phyloP scores from a whole-genome alignment of 2,888 invertebrate genomes.

The Bombylius discolor region DNA sequence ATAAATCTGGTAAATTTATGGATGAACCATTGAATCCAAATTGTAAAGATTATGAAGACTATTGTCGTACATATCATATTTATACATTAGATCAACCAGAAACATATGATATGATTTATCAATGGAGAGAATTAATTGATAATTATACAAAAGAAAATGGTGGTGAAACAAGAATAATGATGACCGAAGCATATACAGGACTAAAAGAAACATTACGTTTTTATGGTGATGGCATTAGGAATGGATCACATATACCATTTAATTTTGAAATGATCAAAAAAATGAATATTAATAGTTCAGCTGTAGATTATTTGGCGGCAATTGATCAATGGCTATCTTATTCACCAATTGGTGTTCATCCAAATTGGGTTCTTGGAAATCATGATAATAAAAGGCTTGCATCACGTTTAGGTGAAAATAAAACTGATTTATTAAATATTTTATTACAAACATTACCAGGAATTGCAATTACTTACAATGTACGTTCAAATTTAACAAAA shows the following conservation, averaged over 20 bases:
- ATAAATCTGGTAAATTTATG: constrained; percentile 38
- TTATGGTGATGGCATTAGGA: constrained; percentile 35
- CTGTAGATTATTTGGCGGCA: constrained; percentile 37
- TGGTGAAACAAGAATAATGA: constrained; percentile 34
- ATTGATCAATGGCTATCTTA: constrained; percentile 42
- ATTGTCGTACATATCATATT: constrained; percentile 39
- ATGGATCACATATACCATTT: constrained; percentile 46
- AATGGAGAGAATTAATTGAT: constrained; percentile 39
- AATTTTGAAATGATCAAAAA: constrained; percentile 45
- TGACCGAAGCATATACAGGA: constrained; percentile 45
- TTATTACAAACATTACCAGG: constrained; percentile 70
- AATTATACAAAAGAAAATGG: constrained; percentile 43
- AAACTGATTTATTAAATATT: constrained; percentile 71
- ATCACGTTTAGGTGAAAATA: constrained; percentile 51
- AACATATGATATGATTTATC: constrained; percentile 37
- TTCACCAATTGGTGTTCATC: constrained; percentile 39
- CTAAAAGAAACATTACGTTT: constrained; percentile 41
- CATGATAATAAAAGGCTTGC: constrained; percentile 61
- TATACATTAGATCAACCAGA: constrained; percentile 43
- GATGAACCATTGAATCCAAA: constrained; percentile 41
- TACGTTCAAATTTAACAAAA: constrained; percentile 19
- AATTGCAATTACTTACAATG: constrained; percentile 70
- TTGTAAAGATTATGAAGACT: constrained; percentile 36
- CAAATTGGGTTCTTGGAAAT: constrained; percentile 50
- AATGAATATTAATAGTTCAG: constrained; percentile 36